Evolutionary conservation across 2,113 vertebrate species (phyloP), one percentile per base, ranked within the genome.

Genomic region (Clupea harengus): DNA sequence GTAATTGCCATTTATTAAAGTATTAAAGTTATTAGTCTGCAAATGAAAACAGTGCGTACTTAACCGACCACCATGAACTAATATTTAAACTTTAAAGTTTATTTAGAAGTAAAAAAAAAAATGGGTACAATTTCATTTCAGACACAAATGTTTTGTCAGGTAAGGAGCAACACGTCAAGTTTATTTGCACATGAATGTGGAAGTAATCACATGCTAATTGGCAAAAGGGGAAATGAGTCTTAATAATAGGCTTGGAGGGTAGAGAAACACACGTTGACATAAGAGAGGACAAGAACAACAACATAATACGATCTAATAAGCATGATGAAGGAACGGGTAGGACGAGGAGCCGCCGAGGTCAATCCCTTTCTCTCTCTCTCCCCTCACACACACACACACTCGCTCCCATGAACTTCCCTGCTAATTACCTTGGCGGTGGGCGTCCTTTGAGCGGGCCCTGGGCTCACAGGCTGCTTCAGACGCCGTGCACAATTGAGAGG

Each of bases 141-240:
- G 90, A 83, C 84, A 82, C 87, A 88, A 86, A 89, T 92, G 93
- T 93, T 91, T 92, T 91, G 90, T 91, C 92, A 91, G 92, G 92
- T 92, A 50, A 45, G 45, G 67, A 83, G 84, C 86, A 82, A 82
- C 52, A 52, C 82, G 44, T 84, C 64, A 75, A 84, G 90, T 94
- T 90, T 92, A 94, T 95, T 95, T 92, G 92, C 93, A 92, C 93
- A 93, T 94, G 93, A 94, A 94, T 93, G 91, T 92, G 91, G 91
- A 92, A 90, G 93, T 94, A 93, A 95, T 95, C 92, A 92, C 93
- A 91, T 91, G 91, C 92, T 91, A 89, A 95, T 95, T 94, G 93
- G 92, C 92, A 93, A 93, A 32, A 93, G 93, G 92, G 93, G 87
- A 93, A 95, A 94, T 95, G 89, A 92, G 90, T 86, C 90, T 91